A percentile compares a stretch with the other conserved stretches of the same genome.
Evolutionary conservation across 2,113 vertebrate genomes (phyloP).

Genomic region (Lagopus muta): DNA sequence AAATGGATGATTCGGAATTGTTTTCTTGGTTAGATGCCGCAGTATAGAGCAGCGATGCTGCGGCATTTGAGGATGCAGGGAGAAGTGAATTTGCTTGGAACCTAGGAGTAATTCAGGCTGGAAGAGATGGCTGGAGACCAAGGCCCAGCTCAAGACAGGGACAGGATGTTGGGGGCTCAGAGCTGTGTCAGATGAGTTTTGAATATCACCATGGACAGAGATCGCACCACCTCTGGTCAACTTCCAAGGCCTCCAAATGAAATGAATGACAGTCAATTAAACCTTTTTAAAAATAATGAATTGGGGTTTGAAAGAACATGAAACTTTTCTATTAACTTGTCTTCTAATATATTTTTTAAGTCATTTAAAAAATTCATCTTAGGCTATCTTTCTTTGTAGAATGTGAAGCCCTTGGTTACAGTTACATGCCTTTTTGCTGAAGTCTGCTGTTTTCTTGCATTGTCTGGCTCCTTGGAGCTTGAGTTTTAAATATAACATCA

Average conservation of each 20-base stretch:
- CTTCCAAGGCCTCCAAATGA: not conserved
- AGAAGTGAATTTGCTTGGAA: not conserved
- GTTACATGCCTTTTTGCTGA: not conserved
- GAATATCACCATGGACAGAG: not conserved
- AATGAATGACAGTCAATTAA: not conserved
- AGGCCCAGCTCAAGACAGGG: rapidly evolving
- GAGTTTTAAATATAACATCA: slow-evolving; percentile 34
- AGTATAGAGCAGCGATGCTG: rapidly evolving
- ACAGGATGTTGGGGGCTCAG: not conserved
- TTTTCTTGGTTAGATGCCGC: not conserved
- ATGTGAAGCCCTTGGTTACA: not conserved
- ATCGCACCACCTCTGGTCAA: not conserved
- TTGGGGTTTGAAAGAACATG: not conserved
- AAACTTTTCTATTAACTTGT: not conserved
- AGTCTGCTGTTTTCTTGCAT: not conserved
- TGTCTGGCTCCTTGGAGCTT: not conserved
- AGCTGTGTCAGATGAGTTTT: rapidly evolving
- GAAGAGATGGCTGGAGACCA: not conserved
- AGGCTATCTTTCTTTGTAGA: not conserved
- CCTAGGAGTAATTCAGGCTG: not conserved
- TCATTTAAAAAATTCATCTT: not conserved
- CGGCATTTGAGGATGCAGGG: not conserved
- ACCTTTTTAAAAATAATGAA: not conserved
- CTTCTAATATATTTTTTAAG: not conserved
- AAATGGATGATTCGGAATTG: rapidly evolving